Evolutionary conservation across 2,797 vertebrate species (phyloP), one percentile per base, ranked within the genome.

Genomic region (Darevskia mixta): DNA sequence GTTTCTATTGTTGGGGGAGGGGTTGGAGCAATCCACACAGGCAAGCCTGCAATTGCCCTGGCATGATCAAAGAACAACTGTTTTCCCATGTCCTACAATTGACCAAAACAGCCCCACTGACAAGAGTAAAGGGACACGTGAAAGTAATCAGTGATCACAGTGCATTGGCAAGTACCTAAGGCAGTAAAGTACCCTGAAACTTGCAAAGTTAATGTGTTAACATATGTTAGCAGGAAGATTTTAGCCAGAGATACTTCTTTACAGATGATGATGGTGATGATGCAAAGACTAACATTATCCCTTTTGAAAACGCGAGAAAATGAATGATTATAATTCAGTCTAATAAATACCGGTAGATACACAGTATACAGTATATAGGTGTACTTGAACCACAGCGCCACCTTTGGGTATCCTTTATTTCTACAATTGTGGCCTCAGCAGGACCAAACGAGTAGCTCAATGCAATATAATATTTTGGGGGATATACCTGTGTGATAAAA

Each of bases 321-420:
- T 88, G 89, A 91, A 90, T 79, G 43, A 75, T 69, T 41, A 71
- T 23, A 45, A 27, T 67, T 86, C 7, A 23, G 41, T n/a, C 86
- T 86, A 67, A 82, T n/a, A 86, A 8, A 87, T 86, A n/a, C n/a
- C n/a, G n/a, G n/a, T n/a, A n/a, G n/a, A n/a, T n/a, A n/a, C n/a
- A n/a, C n/a, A n/a, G n/a, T 13, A 23, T 23, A 66, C 32, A 38
- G 25, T 45, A n/a, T 91, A 92, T 95, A 95, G 96, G 95, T 97
- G 97, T 95, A 96, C 97, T 96, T 98, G 96, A 97, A 95, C 96
- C 96, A 98, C 97, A 98, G 97, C 98, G 98, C 98, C 99, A 98
- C 98, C 98, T 97, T 97, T 98, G 97, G 99, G 97, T 93, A 86
- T 86, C 84, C 95, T 91, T 79, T 94, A 86, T 96, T 95, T 96